Evolutionary conservation across 2,888 invertebrate genomes (phyloP).

Genomic region (Pollenia amentaria): DNA sequence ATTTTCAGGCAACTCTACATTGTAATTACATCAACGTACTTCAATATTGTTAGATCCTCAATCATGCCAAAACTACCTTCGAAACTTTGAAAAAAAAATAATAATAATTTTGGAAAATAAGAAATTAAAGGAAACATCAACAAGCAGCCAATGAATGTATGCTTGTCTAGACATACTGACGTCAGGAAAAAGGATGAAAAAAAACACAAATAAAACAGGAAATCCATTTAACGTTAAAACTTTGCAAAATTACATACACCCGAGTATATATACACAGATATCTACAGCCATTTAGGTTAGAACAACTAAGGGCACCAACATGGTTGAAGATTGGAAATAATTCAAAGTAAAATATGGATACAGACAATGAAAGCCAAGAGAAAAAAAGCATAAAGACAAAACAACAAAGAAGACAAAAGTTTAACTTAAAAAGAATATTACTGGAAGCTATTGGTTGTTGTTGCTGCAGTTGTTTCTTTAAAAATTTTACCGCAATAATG

Average conservation of each 20-base stretch:
- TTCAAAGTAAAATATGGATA: conserved; percentile 15
- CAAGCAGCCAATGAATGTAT: conserved; percentile 66
- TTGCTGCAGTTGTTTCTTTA: conserved; percentile 9
- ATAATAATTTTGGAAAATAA: conserved; percentile 14
- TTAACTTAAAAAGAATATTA: neutral
- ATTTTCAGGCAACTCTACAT: neutral
- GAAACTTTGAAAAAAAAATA: conserved; percentile 1
- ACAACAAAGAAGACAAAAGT: conserved; percentile 13
- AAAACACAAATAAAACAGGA: conserved; percentile 59
- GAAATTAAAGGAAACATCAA: conserved; percentile 48
- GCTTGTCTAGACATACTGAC: conserved; percentile 67
- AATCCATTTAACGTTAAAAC: conserved; percentile 70
- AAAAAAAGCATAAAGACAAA: neutral
- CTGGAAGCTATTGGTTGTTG: conserved; percentile 10
- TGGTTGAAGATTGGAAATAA: conserved; percentile 20
- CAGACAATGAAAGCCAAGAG: conserved; percentile 32
- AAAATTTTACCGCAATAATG: conserved; percentile 58
- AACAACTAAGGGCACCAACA: conserved; percentile 19
- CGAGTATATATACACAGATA: neutral
- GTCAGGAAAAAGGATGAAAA: conserved; percentile 58
- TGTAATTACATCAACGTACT: conserved; percentile 30
- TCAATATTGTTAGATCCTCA: conserved; percentile 3
- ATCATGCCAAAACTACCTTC: conserved; percentile 39
- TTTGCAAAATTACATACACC: conserved; percentile 37
- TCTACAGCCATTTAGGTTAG: neutral